These are phyloP conservation scores for Cygnus olor DNA, from an alignment of 2,797 vertebrate genomes.

Conservation along the genomic window DNA sequence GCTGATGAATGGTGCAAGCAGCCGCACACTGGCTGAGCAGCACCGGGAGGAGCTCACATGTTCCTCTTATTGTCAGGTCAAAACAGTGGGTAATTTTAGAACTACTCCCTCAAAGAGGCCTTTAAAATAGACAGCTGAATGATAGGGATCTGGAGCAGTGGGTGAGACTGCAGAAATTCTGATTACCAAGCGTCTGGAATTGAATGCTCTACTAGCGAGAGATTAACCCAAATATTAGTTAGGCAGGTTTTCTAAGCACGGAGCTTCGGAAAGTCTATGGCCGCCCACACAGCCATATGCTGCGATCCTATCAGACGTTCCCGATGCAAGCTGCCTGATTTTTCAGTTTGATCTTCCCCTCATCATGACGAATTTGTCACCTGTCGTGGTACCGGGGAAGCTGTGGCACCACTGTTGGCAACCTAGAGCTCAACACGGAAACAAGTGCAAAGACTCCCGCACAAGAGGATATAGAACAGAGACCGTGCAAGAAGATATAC, in stretches of 20 bases:
- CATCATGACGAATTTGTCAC: background rate
- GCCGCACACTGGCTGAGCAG: background rate
- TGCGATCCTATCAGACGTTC: background rate
- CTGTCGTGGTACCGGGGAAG: background rate
- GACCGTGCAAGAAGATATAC: background rate
- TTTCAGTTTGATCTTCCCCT: background rate
- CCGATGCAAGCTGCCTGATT: background rate
- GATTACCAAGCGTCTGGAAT: background rate
- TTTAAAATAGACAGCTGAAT: conserved; percentile 52
- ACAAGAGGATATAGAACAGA: background rate
- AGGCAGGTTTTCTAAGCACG: conserved; percentile 14
- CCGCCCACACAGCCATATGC: conserved; percentile 34
- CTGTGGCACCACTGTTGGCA: background rate
- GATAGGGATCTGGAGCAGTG: conserved; percentile 3
- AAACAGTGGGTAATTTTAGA: conserved; percentile 47
- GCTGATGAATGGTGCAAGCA: background rate
- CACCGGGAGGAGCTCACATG: background rate
- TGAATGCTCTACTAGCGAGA: conserved; percentile 1
- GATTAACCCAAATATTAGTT: conserved; percentile 35
- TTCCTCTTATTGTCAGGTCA: conserved; percentile 1
- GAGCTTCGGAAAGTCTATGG: background rate
- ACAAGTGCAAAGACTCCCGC: fast-evolving
- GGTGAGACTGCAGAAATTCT: conserved; percentile 32
- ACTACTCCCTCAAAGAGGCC: background rate
- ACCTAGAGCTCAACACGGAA: background rate